A percentile compares a stretch with the other conserved stretches of the same genome.
phyloP scores from a whole-genome alignment of 2,113 vertebrate genomes.

The Neolamprologus toae region DNA sequence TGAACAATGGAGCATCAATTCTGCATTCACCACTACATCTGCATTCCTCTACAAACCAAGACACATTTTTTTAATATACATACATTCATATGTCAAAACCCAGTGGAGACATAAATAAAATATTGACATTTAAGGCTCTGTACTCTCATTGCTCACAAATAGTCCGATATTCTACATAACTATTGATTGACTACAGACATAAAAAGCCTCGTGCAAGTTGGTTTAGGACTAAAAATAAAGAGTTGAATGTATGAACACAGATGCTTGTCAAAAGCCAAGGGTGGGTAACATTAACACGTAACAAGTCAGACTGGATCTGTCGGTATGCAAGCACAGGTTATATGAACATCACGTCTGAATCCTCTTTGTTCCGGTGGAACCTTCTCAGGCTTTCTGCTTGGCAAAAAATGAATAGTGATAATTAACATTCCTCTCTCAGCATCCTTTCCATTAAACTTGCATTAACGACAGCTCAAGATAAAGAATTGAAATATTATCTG shows the following conservation, averaged over 20 bases:
- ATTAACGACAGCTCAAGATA: constrained; percentile 70
- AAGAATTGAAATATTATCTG: constrained; percentile 63
- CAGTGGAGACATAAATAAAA: constrained; percentile 26
- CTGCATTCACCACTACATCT: constrained; percentile 45
- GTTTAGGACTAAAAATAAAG: background rate
- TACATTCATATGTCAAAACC: background rate
- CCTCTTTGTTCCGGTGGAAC: constrained; percentile 23
- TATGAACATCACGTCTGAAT: constrained; percentile 28
- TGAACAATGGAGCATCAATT: constrained; percentile 53
- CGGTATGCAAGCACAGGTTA: background rate
- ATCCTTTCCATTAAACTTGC: constrained; percentile 65
- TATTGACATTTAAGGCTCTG: background rate
- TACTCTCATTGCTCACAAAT: background rate
- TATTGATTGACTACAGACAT: background rate
- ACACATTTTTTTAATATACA: background rate
- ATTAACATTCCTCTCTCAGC: constrained; percentile 68
- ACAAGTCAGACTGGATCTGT: background rate
- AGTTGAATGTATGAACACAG: background rate
- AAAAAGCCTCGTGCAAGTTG: background rate
- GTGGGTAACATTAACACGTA: constrained; percentile 1
- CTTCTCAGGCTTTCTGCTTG: background rate
- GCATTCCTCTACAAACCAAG: constrained; percentile 54
- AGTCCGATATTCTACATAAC: background rate
- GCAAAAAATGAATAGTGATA: constrained; percentile 53
- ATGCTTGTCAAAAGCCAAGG: background rate